Conservation (phyloP, 2,888 invertebrate species). For the Acanthosepion lycidas region DNA sequence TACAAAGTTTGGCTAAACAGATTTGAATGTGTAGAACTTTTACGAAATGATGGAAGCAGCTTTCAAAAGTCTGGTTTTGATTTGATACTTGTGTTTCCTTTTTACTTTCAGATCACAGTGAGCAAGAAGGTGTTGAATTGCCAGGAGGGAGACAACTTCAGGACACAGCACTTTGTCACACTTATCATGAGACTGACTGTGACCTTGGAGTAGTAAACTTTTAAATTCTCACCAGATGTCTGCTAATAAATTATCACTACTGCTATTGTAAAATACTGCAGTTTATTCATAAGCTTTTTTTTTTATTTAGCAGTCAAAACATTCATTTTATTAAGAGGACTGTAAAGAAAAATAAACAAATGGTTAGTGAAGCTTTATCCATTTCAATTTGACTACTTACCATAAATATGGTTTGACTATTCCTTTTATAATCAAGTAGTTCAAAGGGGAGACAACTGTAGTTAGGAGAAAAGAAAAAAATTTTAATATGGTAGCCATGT, state of each 20-base stretch:
- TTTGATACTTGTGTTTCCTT: neutral
- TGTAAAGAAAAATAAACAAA: too few species aligned
- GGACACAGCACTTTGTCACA: neutral
- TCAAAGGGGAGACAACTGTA: too few species aligned
- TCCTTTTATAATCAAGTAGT: too few species aligned
- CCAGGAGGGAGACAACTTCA: neutral
- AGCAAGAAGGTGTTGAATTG: neutral
- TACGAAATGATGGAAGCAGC: neutral
- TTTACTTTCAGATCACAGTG: neutral
- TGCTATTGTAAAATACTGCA: neutral
- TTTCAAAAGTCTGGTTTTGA: neutral
- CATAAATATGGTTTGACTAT: too few species aligned
- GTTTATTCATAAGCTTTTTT: neutral
- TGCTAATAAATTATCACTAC: neutral
- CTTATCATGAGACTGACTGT: conserved; percentile 25
- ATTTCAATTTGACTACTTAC: too few species aligned
- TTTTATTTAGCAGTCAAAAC: neutral
- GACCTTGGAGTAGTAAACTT: neutral
- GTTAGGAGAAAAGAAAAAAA: neutral
- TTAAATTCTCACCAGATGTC: neutral
- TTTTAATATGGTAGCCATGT: too few species aligned
- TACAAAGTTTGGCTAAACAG: neutral
- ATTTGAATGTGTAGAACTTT: neutral
- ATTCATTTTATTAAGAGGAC: neutral
- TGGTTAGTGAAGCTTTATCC: too few species aligned